Evolutionary conservation across 2,888 invertebrate species (phyloP).

Genomic region (Acanthosoma haemorrhoidale): DNA sequence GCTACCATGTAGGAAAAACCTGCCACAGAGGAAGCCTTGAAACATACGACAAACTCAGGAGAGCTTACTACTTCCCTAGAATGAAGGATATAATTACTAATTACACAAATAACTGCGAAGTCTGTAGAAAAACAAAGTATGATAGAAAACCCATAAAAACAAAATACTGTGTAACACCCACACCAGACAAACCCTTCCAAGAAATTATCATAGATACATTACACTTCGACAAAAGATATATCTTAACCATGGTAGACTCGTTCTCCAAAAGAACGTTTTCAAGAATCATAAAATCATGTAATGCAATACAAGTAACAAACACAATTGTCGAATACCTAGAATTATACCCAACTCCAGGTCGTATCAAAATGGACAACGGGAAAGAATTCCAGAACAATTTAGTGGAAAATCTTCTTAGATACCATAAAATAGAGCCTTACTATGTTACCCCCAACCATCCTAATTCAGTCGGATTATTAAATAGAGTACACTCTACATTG

Average conservation of each 20-base stretch:
- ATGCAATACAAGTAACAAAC: neutral
- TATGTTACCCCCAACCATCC: too few species aligned
- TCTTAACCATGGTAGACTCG: neutral
- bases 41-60: too few species aligned
- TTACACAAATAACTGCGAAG: too few species aligned
- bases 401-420: neutral
- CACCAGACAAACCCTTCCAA: neutral
- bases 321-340: neutral
- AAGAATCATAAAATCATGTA: neutral
- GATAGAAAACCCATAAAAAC: neutral
- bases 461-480: too few species aligned
- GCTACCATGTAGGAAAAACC: constrained; percentile 20
- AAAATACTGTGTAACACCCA: neutral
- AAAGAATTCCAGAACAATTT: neutral
- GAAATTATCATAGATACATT: neutral
- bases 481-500: too few species aligned
- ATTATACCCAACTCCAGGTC: neutral
- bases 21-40: constrained; percentile 17
- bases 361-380: neutral
- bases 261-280: neutral
- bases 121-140: too few species aligned
- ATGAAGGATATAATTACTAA: too few species aligned
- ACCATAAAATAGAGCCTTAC: too few species aligned
- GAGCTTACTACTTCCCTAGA: too few species aligned
- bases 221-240: neutral